Base-by-base conservation (phyloP, 1,140 invertebrate species). In the Heterodera schachtii region DNA sequence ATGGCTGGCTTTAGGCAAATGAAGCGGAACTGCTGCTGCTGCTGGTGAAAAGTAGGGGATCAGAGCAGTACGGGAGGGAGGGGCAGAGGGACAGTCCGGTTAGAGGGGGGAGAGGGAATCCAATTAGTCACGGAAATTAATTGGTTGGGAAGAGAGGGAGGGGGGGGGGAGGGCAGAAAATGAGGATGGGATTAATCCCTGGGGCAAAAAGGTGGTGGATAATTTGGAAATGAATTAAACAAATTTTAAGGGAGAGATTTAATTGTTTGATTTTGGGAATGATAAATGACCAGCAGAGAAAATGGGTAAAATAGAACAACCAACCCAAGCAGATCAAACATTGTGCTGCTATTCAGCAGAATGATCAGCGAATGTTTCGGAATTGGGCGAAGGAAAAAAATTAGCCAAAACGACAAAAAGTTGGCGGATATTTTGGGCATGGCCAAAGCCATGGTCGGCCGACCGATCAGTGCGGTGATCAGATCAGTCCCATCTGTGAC, bases 121-220 rank as follows among this genome's bases (percentile, higher is more conserved):
- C 69, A 71, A 71, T 71, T 71, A 71, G 69, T 46, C 31, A 71
- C 69, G 69, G 4, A 46, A 71, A 71, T 71, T 71, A 71, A 71
- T 71, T 71, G 69, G 44, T 71, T 46, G 44, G 9, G 44, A 71
- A 71, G 57, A 19, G 57, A 19, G 57, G 57, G 16, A 60, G 8
- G 57, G 57, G 57, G 57, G 57, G 16, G 57, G 57, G 57, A 19
- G 19, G 9, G 19, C 57, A 16, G 57, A 60, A 60, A 16, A 19
- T 60, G 57, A 60, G 13, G 57, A 60, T 60, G 57, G 19, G 57
- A 60, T 60, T 60, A 60, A 60, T 60, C 57, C 57, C 19, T 60
- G 57, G 16, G 57, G 57, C 57, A 60, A 60, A 60, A 60, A 60
- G 57, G 57, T 60, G 57, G 57, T 16, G 57, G 57, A 60, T 19